These are phyloP conservation scores for Lucinisca nassula DNA, from an alignment of 2,888 invertebrate species.

Conservation along the genomic window DNA sequence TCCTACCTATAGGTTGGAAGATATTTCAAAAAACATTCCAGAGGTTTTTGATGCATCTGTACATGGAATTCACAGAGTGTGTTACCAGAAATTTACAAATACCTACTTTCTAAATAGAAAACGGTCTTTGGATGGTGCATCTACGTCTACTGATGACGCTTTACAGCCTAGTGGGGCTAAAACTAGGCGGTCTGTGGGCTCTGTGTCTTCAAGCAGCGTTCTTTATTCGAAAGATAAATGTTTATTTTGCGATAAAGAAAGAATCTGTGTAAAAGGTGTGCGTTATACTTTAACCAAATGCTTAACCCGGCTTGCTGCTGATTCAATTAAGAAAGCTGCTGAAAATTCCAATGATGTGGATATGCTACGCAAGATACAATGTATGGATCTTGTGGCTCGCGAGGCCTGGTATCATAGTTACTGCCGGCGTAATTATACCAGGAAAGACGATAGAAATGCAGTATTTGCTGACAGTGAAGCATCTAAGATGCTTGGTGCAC, in stretches of 20 bases:
- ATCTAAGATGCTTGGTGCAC: background rate
- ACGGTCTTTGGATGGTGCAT: too few species aligned
- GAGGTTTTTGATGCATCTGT: too few species aligned
- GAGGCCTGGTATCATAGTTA: constrained; percentile 44
- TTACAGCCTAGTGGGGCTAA: too few species aligned
- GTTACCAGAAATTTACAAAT: too few species aligned
- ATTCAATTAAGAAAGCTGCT: constrained; percentile 35
- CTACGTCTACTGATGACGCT: too few species aligned
- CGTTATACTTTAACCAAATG: constrained; percentile 41
- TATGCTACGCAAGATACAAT: constrained; percentile 23
- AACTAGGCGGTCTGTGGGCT: too few species aligned
- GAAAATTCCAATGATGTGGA: constrained; percentile 11
- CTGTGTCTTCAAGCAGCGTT: background rate
- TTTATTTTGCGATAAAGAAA: constrained; percentile 49
- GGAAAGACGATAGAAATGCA: constrained; percentile 15
- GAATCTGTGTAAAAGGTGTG: constrained; percentile 22
- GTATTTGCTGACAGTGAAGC: constrained; percentile 1
- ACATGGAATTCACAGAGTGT: too few species aligned
- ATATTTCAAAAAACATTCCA: too few species aligned
- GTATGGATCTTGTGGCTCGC: constrained; percentile 35
- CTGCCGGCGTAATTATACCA: constrained; percentile 39
- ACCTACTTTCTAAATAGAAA: too few species aligned
- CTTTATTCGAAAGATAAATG: constrained; percentile 35
- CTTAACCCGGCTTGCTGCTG: constrained; percentile 44
- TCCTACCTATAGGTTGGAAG: too few species aligned